Evolutionary conservation across 1,140 invertebrate genomes (phyloP).

Genomic region (Matsumurasca onukii): DNA sequence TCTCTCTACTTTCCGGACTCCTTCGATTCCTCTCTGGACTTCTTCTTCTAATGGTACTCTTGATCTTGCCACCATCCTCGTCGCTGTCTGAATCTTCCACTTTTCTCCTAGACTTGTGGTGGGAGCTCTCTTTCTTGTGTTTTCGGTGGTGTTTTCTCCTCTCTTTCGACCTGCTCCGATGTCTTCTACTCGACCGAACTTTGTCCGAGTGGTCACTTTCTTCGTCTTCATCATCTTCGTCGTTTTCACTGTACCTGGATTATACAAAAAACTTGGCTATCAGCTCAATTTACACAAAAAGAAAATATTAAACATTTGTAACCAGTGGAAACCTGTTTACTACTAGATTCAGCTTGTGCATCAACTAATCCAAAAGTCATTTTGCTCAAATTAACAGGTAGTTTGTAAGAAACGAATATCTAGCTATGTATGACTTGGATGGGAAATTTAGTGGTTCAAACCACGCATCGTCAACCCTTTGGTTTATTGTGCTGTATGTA

Average conservation of each 20-base stretch:
- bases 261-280: too few relatives aligned
- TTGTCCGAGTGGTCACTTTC: slow-evolving; percentile 10
- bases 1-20: slow-evolving; percentile 13
- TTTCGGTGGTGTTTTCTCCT: slow-evolving; percentile 18
- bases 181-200: slow-evolving; percentile 16
- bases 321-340: too few relatives aligned
- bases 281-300: too few relatives aligned
- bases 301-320: too few relatives aligned
- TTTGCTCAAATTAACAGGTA: too few relatives aligned
- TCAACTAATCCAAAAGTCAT: too few relatives aligned
- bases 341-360: too few relatives aligned
- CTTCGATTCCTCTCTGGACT: neutral
- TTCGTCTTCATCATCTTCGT: slow-evolving; percentile 4
- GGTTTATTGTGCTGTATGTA: too few relatives aligned
- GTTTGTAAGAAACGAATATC: too few relatives aligned
- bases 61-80: neutral
- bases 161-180: slow-evolving; percentile 28
- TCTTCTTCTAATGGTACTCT: slow-evolving; percentile 5
- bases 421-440: too few relatives aligned
- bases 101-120: slow-evolving; percentile 1
- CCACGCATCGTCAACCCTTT: too few relatives aligned
- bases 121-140: slow-evolving; percentile 3
- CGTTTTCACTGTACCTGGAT: slow-evolving; percentile 4
- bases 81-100: neutral
- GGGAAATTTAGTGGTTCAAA: too few relatives aligned